phyloP scores from a whole-genome alignment of 2,797 vertebrate genomes.

The Danionella dracula region DNA sequence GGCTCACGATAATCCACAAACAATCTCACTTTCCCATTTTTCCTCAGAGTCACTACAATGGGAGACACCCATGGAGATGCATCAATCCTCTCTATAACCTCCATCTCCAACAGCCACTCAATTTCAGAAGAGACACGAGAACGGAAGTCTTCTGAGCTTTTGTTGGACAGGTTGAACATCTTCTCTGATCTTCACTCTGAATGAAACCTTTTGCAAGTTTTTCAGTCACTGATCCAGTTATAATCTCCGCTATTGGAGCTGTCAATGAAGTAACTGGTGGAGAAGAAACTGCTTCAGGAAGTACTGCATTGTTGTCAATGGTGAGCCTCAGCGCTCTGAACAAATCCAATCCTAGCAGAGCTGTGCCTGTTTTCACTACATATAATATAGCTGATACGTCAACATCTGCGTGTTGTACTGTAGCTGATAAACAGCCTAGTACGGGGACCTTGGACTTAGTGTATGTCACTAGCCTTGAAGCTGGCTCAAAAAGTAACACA shows the following conservation, averaged over 20 bases:
- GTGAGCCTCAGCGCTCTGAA: background rate
- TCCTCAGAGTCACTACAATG: background rate
- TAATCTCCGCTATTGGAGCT: too few relatives aligned
- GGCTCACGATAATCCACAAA: background rate
- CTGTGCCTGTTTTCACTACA: background rate
- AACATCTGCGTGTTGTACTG: background rate
- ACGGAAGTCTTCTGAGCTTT: background rate
- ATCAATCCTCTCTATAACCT: background rate
- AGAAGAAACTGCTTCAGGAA: background rate
- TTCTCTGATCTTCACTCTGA: background rate
- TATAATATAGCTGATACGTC: background rate
- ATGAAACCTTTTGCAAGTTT: background rate
- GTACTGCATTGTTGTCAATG: background rate
- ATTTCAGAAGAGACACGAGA: conserved; percentile 2
- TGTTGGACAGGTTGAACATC: background rate
- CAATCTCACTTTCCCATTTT: background rate
- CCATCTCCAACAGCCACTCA: background rate
- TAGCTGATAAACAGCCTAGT: conserved; percentile 1
- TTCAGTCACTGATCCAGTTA: too few relatives aligned
- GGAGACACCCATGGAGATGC: conserved; percentile 11
- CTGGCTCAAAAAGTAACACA: background rate
- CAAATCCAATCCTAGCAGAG: conserved; percentile 5
- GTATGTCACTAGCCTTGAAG: too few relatives aligned
- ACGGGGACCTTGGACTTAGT: too few relatives aligned
- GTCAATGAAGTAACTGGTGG: too few relatives aligned